A percentile compares a stretch with the other conserved stretches of the same genome.
Evolutionary conservation across 2,888 invertebrate genomes (phyloP).

Genomic region (Heliconius cydno): DNA sequence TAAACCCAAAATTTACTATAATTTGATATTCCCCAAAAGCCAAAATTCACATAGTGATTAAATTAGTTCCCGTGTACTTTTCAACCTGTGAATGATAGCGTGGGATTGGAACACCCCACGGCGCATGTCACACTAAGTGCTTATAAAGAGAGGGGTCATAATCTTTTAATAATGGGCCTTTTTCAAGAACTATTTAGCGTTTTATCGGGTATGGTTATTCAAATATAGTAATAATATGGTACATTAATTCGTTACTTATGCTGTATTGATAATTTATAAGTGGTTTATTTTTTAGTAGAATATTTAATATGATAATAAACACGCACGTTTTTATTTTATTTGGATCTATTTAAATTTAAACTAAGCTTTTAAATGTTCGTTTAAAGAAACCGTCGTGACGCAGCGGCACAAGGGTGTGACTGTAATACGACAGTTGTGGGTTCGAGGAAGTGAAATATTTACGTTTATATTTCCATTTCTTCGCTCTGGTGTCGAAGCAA

Average conservation of each 20-base stretch:
- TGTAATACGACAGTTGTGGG: no score
- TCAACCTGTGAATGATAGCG: constrained; percentile 32
- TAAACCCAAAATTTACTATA: background rate
- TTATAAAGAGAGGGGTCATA: constrained; percentile 26
- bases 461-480: no score
- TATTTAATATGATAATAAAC: no score
- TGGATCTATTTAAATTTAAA: no score
- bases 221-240: background rate
- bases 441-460: no score
- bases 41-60: constrained; percentile 22
- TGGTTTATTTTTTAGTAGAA: background rate
- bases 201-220: background rate
- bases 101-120: constrained; percentile 39
- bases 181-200: constrained; percentile 6
- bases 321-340: no score
- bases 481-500: no score
- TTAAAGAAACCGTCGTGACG: no score
- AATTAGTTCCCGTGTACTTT: constrained; percentile 37
- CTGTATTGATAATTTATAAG: background rate
- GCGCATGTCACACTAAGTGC: constrained; percentile 40
- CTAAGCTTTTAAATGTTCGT: no score
- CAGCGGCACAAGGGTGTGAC: no score
- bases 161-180: constrained; percentile 17
- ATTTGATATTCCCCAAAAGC: constrained; percentile 4
- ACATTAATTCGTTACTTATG: background rate